Conservation (phyloP, 2,797 vertebrate genomes). For the Manis pentadactyla region DNA sequence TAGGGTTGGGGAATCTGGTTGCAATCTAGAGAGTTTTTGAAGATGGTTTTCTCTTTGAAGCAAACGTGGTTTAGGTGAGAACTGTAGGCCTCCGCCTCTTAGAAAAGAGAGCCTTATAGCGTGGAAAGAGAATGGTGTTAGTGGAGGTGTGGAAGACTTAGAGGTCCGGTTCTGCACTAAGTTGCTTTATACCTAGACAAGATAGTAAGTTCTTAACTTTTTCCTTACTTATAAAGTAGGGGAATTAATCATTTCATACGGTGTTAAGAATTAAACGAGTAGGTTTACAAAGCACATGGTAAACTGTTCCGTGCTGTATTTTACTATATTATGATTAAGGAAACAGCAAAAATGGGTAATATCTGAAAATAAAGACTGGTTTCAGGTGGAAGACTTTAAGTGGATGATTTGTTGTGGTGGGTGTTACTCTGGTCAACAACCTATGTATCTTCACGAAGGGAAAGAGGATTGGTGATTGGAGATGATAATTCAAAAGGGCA, state of each 20-base stretch:
- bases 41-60: constrained; percentile 27
- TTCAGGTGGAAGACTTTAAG: background rate
- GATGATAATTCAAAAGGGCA: background rate
- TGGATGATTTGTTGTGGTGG: background rate
- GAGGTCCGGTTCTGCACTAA: background rate
- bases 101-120: background rate
- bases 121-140: background rate
- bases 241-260: background rate
- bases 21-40: background rate
- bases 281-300: background rate
- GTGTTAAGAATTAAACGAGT: background rate
- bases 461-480: background rate
- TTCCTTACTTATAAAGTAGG: background rate
- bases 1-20: background rate
- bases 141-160: background rate
- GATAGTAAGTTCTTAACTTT: background rate
- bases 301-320: background rate
- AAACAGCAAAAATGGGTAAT: constrained; percentile 17
- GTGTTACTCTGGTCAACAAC: background rate
- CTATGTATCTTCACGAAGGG: background rate
- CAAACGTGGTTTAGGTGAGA: background rate
- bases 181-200: background rate
- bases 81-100: background rate
- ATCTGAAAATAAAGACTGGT: constrained; percentile 11
- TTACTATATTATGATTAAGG: background rate